A percentile compares a stretch with the other conserved stretches of the same genome.
phyloP scores from a whole-genome alignment of 2,113 vertebrate species.

The Xiphophorus maculatus region DNA sequence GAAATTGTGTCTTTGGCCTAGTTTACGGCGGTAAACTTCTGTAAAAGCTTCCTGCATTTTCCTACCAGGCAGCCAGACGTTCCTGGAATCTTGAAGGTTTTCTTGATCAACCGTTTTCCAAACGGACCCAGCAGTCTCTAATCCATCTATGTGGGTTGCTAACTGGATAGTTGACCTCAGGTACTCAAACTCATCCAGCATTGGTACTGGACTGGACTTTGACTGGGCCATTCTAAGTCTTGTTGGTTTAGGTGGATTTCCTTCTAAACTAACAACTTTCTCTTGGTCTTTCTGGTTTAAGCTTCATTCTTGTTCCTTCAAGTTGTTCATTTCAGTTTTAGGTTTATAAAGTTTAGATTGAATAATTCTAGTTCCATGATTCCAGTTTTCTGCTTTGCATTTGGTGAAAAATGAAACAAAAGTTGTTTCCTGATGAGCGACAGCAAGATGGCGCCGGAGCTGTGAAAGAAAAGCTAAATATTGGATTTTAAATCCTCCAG shows the following conservation, averaged over 20 bases:
- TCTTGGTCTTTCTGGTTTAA: not conserved
- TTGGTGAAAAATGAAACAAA: not conserved
- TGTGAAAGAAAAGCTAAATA: too few relatives aligned
- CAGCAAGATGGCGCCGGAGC: not conserved
- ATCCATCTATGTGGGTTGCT: not conserved
- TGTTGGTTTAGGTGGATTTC: too few relatives aligned
- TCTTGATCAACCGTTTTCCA: too few relatives aligned
- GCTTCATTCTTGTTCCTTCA: too few relatives aligned
- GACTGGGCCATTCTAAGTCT: not conserved
- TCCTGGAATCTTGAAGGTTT: too few relatives aligned
- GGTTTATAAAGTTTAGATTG: not conserved
- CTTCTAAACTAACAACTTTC: not conserved
- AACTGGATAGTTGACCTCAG: not conserved
- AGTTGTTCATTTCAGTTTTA: too few relatives aligned
- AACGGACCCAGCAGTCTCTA: not conserved
- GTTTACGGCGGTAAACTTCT: constrained; percentile 34
- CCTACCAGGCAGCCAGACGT: not conserved
- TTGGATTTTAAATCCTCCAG: constrained; percentile 26
- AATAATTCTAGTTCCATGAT: not conserved
- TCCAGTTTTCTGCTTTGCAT: not conserved
- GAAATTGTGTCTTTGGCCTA: constrained; percentile 37
- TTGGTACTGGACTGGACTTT: not conserved
- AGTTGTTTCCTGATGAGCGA: constrained; percentile 10
- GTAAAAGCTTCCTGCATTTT: not conserved
- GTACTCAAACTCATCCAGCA: not conserved